phyloP scores from a whole-genome alignment of 2,888 invertebrate species.

The Meganola albula region DNA sequence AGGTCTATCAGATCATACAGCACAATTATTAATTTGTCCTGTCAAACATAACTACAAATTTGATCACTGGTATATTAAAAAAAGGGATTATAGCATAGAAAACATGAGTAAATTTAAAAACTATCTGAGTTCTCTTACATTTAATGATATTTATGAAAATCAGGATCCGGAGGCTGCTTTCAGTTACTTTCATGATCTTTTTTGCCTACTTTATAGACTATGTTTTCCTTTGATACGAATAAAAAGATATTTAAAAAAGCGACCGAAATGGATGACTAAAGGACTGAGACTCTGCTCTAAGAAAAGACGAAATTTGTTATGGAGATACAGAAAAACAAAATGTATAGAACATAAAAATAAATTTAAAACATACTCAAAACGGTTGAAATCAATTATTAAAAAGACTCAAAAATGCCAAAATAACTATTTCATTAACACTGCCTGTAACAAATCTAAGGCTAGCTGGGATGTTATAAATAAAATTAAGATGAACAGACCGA shows the following conservation, averaged over 20 bases:
- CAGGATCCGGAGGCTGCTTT: conserved; percentile 1
- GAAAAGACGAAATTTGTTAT: not conserved
- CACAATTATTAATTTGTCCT: not conserved
- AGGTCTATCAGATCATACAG: conserved; percentile 2
- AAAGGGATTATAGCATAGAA: not conserved
- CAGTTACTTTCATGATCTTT: conserved; percentile 1
- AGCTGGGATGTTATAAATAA: not conserved
- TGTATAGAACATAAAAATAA: not conserved
- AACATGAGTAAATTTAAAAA: not conserved
- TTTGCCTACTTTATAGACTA: conserved; percentile 1
- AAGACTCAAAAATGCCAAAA: not conserved
- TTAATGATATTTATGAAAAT: conserved; percentile 1
- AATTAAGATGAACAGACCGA: not conserved
- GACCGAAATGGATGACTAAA: not conserved
- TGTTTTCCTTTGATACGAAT: conserved; percentile 3
- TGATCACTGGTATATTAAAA: not conserved
- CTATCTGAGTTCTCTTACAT: not conserved
- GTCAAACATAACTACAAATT: not conserved
- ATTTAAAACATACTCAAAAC: not conserved
- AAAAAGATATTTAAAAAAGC: not conserved
- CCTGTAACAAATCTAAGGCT: not conserved
- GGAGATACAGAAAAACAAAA: not conserved
- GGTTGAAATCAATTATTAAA: conserved; percentile 1
- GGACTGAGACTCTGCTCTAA: not conserved
- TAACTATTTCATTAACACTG: conserved; percentile 1